Percentiles rank a stretch among this genome's conserved stretches.
phyloP scores from a whole-genome alignment of 2,888 invertebrate genomes.

The Cryptosula pallasiana region DNA sequence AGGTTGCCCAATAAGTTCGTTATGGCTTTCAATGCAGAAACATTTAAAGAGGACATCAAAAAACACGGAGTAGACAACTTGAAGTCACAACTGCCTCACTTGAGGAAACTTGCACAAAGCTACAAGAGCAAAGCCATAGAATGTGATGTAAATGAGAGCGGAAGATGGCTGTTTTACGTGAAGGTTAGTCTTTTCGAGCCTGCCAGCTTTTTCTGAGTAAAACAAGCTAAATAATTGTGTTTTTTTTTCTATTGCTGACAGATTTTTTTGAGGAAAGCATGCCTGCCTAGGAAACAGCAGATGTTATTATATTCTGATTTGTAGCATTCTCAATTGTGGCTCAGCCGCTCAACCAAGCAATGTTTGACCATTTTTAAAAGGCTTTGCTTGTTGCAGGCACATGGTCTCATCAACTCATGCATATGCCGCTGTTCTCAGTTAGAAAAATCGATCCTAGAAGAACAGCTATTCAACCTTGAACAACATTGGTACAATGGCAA shows the following conservation, averaged over 20 bases:
- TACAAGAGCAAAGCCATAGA: neutral
- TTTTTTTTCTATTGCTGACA: too few relatives aligned
- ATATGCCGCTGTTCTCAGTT: neutral
- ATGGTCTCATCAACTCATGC: neutral
- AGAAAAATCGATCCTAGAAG: neutral
- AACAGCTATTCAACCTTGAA: neutral
- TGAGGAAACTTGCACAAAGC: neutral
- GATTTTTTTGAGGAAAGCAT: too few relatives aligned
- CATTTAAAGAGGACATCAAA: neutral
- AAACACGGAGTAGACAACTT: slow-evolving; percentile 1
- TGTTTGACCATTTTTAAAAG: too few relatives aligned
- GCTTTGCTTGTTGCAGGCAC: neutral
- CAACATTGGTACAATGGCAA: neutral
- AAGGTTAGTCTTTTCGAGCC: neutral
- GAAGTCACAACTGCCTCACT: neutral
- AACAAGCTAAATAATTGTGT: too few relatives aligned
- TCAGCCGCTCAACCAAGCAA: too few relatives aligned
- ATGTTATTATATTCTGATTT: too few relatives aligned
- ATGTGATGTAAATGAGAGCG: neutral
- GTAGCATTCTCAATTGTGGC: too few relatives aligned
- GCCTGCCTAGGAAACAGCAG: too few relatives aligned
- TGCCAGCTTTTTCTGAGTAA: too few relatives aligned
- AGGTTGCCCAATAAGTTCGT: too few relatives aligned
- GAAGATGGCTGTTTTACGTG: neutral
- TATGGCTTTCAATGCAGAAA: neutral